Conservation (phyloP, 2,797 vertebrate species). For the Gymnocypris eckloni region DNA sequence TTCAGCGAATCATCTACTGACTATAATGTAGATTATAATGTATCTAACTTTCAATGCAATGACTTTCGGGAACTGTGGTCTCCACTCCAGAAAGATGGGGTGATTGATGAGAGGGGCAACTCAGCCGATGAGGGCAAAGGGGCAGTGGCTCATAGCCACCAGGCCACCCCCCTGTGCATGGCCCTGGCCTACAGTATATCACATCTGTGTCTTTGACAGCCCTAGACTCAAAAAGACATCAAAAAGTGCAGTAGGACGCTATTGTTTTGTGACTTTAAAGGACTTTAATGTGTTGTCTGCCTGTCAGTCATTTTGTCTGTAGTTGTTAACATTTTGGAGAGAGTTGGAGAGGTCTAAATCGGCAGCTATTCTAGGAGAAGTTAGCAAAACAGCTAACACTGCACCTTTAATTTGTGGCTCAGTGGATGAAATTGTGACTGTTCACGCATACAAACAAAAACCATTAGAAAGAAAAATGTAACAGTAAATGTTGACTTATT, state of each 20-base stretch:
- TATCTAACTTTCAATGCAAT: too few relatives aligned
- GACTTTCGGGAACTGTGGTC: too few relatives aligned
- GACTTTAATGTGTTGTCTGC: neutral
- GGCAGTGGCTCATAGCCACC: too few relatives aligned
- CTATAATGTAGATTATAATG: too few relatives aligned
- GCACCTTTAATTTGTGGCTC: neutral
- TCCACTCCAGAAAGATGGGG: too few relatives aligned
- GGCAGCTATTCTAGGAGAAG: neutral
- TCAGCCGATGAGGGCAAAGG: too few relatives aligned
- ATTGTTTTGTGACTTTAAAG: neutral
- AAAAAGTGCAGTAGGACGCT: neutral
- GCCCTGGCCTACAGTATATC: too few relatives aligned
- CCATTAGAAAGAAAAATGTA: neutral
- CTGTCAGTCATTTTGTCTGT: neutral
- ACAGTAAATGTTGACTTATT: neutral
- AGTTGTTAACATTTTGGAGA: slow-evolving; percentile 3
- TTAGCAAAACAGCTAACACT: neutral
- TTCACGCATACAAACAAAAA: neutral
- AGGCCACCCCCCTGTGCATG: too few relatives aligned
- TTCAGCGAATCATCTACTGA: too few relatives aligned
- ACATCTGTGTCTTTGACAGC: neutral
- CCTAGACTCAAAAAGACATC: neutral
- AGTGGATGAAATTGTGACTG: neutral
- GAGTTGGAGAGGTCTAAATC: neutral
- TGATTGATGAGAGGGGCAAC: too few relatives aligned